Percentiles rank a stretch among this genome's conserved stretches.
These are phyloP conservation scores for Corbicula japonica DNA, from an alignment of 2,888 invertebrate genomes.

Conservation along the genomic window DNA sequence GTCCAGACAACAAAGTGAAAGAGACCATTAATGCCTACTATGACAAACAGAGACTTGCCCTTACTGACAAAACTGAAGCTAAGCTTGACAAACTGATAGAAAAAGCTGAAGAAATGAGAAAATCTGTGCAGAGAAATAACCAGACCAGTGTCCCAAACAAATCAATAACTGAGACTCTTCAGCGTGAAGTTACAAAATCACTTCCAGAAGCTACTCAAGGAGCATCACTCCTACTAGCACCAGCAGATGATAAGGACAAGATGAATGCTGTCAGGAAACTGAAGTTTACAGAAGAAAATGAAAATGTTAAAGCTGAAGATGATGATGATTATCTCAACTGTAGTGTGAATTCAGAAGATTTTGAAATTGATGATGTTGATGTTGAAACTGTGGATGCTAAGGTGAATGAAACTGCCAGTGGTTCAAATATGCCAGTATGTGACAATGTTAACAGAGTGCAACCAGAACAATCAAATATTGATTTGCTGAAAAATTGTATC, in stretches of 20 bases:
- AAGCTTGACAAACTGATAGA: conserved; percentile 61
- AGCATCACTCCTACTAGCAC: conserved; percentile 61
- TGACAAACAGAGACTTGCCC: conserved; percentile 69
- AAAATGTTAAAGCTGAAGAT: conserved; percentile 37
- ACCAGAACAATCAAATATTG: conserved; percentile 5
- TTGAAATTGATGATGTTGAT: conserved; percentile 67
- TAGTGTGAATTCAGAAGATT: conserved; percentile 67
- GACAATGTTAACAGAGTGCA: neutral
- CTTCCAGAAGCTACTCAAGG: conserved; percentile 39
- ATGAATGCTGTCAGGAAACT: conserved; percentile 59
- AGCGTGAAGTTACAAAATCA: neutral
- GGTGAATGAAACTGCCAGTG: conserved; percentile 3
- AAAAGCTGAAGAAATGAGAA: conserved; percentile 57
- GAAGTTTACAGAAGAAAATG: conserved; percentile 30
- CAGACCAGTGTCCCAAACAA: neutral
- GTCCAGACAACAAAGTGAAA: conserved; percentile 63
- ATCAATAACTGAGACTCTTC: neutral
- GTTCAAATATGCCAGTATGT: neutral
- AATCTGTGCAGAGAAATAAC: conserved; percentile 39
- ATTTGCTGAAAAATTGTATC: conserved; percentile 58
- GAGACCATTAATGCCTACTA: conserved; percentile 70
- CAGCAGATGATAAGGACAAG: conserved; percentile 45
- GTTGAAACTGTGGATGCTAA: conserved; percentile 65
- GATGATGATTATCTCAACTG: conserved; percentile 63
- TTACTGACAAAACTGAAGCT: conserved; percentile 49